phyloP scores from a whole-genome alignment of 2,113 vertebrate genomes.

The Leptosomus discolor region DNA sequence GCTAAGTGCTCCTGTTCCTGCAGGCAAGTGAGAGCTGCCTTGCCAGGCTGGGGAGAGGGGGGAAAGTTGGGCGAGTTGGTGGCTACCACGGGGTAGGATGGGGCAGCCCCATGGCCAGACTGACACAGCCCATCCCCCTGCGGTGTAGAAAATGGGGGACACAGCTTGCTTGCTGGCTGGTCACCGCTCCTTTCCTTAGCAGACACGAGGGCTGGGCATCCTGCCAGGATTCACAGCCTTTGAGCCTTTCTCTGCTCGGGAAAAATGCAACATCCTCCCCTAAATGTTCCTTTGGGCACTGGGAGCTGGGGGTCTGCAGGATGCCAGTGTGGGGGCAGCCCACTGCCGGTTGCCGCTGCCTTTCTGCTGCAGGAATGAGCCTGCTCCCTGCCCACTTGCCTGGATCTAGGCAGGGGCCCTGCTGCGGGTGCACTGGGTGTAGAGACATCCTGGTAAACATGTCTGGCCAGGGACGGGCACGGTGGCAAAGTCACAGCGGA shows the following conservation, averaged over 20 bases:
- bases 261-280: background rate
- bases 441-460: accelerated
- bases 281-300: background rate
- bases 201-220: background rate
- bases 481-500: background rate
- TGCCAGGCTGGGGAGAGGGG: background rate
- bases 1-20: slow-evolving; percentile 38
- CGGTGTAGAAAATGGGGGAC: background rate
- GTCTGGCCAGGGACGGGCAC: background rate
- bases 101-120: background rate
- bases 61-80: background rate
- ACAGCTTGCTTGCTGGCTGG: background rate
- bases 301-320: background rate
- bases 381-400: background rate
- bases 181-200: background rate
- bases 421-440: background rate
- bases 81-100: background rate
- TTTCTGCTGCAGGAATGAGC: background rate
- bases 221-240: slow-evolving; percentile 27
- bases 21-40: background rate
- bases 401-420: background rate
- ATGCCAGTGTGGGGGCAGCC: background rate
- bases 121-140: background rate
- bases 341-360: background rate
- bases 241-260: background rate